phyloP scores from a whole-genome alignment of 2,797 vertebrate species.

The Macrochelys suwanniensis region DNA sequence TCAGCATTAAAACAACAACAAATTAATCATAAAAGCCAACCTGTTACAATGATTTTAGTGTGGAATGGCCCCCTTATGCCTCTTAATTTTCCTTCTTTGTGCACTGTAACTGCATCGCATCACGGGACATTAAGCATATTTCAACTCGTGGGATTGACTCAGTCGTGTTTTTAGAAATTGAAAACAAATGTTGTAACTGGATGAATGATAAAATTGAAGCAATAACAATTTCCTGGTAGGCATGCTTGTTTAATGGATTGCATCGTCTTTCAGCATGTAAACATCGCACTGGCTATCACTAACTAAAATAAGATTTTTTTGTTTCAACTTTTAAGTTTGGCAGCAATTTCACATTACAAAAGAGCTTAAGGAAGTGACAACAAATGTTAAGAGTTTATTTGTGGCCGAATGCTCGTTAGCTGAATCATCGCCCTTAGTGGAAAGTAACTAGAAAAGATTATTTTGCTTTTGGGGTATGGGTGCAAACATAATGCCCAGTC shows the following conservation, averaged over 20 bases:
- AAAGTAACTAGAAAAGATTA: neutral
- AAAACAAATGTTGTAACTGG: conserved; percentile 88
- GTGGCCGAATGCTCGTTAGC: conserved; percentile 13
- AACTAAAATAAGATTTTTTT: conserved; percentile 13
- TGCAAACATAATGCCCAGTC: conserved; percentile 1
- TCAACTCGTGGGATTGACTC: conserved; percentile 81
- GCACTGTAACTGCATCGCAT: conserved; percentile 79
- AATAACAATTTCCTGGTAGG: conserved; percentile 82
- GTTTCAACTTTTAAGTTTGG: conserved; percentile 21
- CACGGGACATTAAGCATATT: conserved; percentile 88
- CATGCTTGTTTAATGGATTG: conserved; percentile 83
- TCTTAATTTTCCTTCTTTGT: conserved; percentile 84
- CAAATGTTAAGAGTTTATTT: neutral
- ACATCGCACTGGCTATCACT: conserved; percentile 15
- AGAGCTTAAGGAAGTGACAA: neutral
- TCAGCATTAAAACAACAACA: conserved; percentile 69
- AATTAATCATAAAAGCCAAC: conserved; percentile 82
- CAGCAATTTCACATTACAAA: conserved; percentile 28
- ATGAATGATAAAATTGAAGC: conserved; percentile 77
- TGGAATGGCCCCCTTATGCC: conserved; percentile 81
- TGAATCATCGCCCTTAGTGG: neutral
- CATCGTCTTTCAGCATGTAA: conserved; percentile 77
- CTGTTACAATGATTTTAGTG: conserved; percentile 84
- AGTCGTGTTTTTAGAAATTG: conserved; percentile 84
- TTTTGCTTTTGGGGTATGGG: neutral